phyloP scores from a whole-genome alignment of 1,140 invertebrate species.

The Euborellia annulipes region DNA sequence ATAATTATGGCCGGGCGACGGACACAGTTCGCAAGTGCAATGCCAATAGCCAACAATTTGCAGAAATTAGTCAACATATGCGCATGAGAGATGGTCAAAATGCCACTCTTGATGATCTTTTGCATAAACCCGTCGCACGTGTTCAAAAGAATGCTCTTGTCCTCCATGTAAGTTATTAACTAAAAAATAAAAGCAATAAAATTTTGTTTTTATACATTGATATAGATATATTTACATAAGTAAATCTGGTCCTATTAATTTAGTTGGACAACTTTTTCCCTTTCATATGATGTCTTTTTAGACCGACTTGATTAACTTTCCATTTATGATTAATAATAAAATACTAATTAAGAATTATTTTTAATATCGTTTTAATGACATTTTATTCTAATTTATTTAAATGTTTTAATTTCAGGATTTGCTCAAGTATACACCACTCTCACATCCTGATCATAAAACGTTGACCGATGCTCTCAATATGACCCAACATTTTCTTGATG shows the following conservation, averaged over 20 bases:
- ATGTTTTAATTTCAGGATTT: slow-evolving; percentile 59
- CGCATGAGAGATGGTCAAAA: slow-evolving; percentile 60
- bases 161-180: slow-evolving; percentile 46
- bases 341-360: too few relatives aligned
- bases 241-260: too few relatives aligned
- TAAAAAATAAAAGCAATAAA: too few relatives aligned
- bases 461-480: slow-evolving; percentile 69
- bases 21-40: slow-evolving; percentile 77
- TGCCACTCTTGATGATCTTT: slow-evolving; percentile 68
- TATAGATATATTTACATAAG: too few relatives aligned
- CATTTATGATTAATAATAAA: too few relatives aligned
- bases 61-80: slow-evolving; percentile 68
- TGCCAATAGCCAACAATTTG: slow-evolving; percentile 60
- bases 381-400: too few relatives aligned
- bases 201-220: too few relatives aligned
- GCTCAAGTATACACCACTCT: slow-evolving; percentile 68
- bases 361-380: too few relatives aligned
- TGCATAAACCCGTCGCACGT: slow-evolving; percentile 85
- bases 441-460: slow-evolving; percentile 67
- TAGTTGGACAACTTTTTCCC: too few relatives aligned
- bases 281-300: too few relatives aligned
- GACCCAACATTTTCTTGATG: slow-evolving; percentile 77
- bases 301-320: too few relatives aligned
- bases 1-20: slow-evolving; percentile 79
- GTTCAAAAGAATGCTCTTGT: slow-evolving; percentile 88